A percentile compares a stretch with the other conserved stretches of the same genome.
Evolutionary conservation across 2,888 invertebrate species (phyloP).

Genomic region (Dynastes tityus): DNA sequence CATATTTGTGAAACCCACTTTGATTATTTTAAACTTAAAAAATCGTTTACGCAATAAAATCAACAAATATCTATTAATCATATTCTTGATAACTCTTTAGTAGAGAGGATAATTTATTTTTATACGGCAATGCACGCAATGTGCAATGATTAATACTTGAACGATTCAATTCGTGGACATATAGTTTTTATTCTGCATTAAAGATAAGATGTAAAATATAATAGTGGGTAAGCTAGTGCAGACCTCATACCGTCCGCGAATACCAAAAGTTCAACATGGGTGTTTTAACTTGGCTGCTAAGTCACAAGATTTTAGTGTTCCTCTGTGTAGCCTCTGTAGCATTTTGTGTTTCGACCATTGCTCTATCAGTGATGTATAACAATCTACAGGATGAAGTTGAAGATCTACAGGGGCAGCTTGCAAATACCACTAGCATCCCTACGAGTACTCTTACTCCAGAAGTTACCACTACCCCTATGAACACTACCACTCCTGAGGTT

Average conservation of each 20-base stretch:
- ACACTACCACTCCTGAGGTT: too few species aligned
- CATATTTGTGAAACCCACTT: too few species aligned
- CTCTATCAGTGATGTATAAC: slow-evolving; percentile 71
- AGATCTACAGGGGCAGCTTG: slow-evolving; percentile 50
- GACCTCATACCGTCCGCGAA: background rate
- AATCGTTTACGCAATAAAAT: too few species aligned
- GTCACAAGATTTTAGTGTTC: slow-evolving; percentile 68
- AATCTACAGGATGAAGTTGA: slow-evolving; percentile 59
- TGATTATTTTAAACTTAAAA: too few species aligned
- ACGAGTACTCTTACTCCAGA: slow-evolving; percentile 28
- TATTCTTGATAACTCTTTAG: too few species aligned
- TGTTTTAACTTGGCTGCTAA: slow-evolving; percentile 57
- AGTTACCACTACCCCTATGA: background rate
- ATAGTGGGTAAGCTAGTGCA: background rate
- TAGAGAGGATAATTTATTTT: background rate
- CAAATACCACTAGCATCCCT: slow-evolving; percentile 12
- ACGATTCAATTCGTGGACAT: background rate
- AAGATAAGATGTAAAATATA: slow-evolving; percentile 1
- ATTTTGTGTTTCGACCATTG: slow-evolving; percentile 73
- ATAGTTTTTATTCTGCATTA: background rate
- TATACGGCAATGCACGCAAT: too few species aligned
- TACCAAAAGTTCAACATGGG: slow-evolving; percentile 53
- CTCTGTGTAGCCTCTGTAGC: slow-evolving; percentile 66
- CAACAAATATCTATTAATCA: too few species aligned
- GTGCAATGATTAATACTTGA: too few species aligned